phyloP scores from a whole-genome alignment of 2,113 vertebrate genomes.

The Malurus alboscapulatus region DNA sequence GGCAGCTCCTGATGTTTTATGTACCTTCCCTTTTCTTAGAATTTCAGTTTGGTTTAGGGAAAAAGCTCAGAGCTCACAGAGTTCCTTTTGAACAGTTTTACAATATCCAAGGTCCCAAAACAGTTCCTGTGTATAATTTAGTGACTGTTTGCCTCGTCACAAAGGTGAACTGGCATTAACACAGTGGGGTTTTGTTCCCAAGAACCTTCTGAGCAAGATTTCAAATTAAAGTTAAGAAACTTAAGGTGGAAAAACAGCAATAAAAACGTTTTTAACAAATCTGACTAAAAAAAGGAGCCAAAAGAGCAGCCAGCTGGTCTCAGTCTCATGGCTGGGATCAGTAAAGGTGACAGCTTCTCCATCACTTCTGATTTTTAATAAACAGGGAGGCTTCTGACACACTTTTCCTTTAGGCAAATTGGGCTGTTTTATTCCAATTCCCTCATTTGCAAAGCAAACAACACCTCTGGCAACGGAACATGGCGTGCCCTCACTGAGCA shows the following conservation, averaged over 20 bases:
- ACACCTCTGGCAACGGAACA: neutral
- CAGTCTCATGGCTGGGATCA: neutral
- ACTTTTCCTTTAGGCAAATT: neutral
- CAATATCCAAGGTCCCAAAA: neutral
- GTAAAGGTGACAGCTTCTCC: neutral
- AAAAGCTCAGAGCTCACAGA: neutral
- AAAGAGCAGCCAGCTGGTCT: neutral
- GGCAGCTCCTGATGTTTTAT: neutral
- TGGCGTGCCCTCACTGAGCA: accelerated
- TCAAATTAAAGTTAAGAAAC: neutral
- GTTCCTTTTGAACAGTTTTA: neutral
- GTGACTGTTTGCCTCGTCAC: neutral
- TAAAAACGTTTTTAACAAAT: neutral
- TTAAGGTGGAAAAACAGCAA: neutral
- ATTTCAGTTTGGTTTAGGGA: neutral
- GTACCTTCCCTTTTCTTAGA: neutral
- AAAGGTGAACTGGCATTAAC: neutral
- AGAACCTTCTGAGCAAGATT: neutral
- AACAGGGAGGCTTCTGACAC: neutral
- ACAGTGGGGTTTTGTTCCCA: neutral
- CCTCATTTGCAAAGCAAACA: neutral
- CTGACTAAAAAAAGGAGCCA: neutral
- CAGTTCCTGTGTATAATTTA: neutral
- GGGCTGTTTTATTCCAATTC: neutral
- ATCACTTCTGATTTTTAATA: neutral